phyloP scores from a whole-genome alignment of 2,888 invertebrate genomes.

The Drosophila mimica region DNA sequence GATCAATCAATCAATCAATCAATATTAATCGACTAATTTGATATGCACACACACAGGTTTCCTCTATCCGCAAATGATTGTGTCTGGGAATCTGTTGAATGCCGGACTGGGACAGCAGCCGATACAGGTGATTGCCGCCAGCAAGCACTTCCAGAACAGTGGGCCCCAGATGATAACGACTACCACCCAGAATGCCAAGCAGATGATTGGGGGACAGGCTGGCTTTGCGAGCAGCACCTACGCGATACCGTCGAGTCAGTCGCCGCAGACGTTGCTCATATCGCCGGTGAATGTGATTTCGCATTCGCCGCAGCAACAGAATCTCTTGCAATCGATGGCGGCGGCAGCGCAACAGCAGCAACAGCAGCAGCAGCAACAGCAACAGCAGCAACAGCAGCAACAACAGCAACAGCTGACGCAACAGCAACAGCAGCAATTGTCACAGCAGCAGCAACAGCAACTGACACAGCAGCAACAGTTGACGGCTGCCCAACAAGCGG shows the following conservation, averaged over 20 bases:
- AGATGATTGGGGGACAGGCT: conserved; percentile 86
- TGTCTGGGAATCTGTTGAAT: conserved; percentile 92
- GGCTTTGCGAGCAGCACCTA: conserved; percentile 87
- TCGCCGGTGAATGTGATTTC: conserved; percentile 85
- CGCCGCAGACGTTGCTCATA: conserved; percentile 91
- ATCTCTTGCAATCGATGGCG: conserved; percentile 83
- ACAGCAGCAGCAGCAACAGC: conserved; percentile 75
- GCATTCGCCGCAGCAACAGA: conserved; percentile 84
- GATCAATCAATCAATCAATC: not conserved
- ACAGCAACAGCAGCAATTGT: conserved; percentile 56
- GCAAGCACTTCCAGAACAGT: conserved; percentile 93
- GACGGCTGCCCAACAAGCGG: conserved; percentile 62
- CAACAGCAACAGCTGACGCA: conserved; percentile 57
- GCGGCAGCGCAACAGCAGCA: conserved; percentile 75
- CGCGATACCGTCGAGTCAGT: conserved; percentile 91
- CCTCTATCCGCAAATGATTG: conserved; percentile 91
- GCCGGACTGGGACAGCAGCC: conserved; percentile 84
- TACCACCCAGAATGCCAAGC: conserved; percentile 88
- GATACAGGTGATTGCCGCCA: conserved; percentile 90
- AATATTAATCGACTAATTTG: not conserved
- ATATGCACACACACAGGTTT: conserved; percentile 86
- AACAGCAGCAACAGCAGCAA: conserved; percentile 64
- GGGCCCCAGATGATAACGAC: conserved; percentile 94
- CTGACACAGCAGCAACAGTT: conserved; percentile 56
- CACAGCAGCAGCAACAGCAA: conserved; percentile 49